Conservation (phyloP, 2,113 vertebrate species). For the Nannobrachium achirus region DNA sequence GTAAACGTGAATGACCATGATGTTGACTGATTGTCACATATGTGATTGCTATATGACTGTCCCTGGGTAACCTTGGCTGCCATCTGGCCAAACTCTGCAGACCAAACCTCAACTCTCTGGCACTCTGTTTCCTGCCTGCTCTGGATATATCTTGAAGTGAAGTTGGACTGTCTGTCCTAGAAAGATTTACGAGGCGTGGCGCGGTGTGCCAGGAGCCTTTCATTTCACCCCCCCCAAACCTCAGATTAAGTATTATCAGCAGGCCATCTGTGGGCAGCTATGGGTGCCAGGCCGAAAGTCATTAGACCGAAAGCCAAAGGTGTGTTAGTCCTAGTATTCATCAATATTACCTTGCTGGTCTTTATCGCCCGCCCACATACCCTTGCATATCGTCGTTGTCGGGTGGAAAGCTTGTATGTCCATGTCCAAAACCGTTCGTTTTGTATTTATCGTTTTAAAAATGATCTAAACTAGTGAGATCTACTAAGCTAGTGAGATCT, state of each 20-base stretch:
- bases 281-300: constrained; percentile 33
- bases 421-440: too few species aligned
- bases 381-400: too few species aligned
- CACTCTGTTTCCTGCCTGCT: background rate
- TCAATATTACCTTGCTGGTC: constrained; percentile 18
- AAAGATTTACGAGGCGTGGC: constrained; percentile 58
- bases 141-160: constrained; percentile 40
- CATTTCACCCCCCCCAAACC: constrained; percentile 35
- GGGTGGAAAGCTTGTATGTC: too few species aligned
- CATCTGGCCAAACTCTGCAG: background rate
- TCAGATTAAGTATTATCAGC: constrained; percentile 30
- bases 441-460: too few species aligned
- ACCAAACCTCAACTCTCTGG: constrained; percentile 9
- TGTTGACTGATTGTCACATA: constrained; percentile 8
- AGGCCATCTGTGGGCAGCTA: constrained; percentile 56
- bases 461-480: too few species aligned
- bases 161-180: constrained; percentile 38
- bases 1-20: constrained; percentile 1
- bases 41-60: constrained; percentile 19
- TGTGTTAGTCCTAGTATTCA: constrained; percentile 23
- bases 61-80: constrained; percentile 33
- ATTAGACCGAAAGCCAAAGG: constrained; percentile 21
- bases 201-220: constrained; percentile 35
- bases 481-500: too few species aligned
- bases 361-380: constrained; percentile 38